Evolutionary conservation across 2,888 invertebrate genomes (phyloP), one percentile per base, ranked within the genome.

Genomic region (Troides aeacus): DNA sequence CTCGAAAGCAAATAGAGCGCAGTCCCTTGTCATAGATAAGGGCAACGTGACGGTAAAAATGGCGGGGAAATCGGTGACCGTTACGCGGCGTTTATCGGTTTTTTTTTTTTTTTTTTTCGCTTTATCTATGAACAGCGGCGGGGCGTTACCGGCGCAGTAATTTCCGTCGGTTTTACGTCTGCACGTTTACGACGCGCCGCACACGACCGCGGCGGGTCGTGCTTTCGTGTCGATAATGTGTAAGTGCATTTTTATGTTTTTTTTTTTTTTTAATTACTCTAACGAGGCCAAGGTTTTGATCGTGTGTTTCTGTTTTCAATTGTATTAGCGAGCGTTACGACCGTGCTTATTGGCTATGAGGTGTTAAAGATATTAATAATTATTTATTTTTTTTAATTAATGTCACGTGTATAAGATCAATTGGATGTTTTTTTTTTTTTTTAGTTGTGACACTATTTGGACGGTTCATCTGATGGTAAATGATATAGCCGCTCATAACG

Each of bases 61-160:
- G 83, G 86, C 86, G 87, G 87, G 39, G 85, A 86, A 30, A 86
- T 81, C 74, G 62, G 73, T 77, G 82, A 84, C 88, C 86, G 89
- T 89, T 89, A 88, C 75, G 74, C 80, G 39, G 8, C 39, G 81
- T 85, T 75, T 89, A 90, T 90, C 88, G 80, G 80, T 73, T 75
- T 39, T 39, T 10, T 10, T 39, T 39, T 10, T 39, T 39, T 39
- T 39, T 39, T 39, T 53, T 53, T 15, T n/a, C 15, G 10, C 73
- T 77, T 87, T 88, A 87, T 87, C 87, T 85, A 74, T 81, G 71
- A 74, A 81, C 83, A 84, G 81, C 82, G 81, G 75, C 78, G 77
- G 82, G 83, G 84, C 82, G 84, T 81, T 75, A 72, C 70, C 79
- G 78, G 70, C 71, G 77, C 78, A 79, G 83, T 83, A 81, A 81